A percentile compares a stretch with the other conserved stretches of the same genome.
phyloP scores from a whole-genome alignment of 2,888 invertebrate genomes.

The Eupsilia transversa region DNA sequence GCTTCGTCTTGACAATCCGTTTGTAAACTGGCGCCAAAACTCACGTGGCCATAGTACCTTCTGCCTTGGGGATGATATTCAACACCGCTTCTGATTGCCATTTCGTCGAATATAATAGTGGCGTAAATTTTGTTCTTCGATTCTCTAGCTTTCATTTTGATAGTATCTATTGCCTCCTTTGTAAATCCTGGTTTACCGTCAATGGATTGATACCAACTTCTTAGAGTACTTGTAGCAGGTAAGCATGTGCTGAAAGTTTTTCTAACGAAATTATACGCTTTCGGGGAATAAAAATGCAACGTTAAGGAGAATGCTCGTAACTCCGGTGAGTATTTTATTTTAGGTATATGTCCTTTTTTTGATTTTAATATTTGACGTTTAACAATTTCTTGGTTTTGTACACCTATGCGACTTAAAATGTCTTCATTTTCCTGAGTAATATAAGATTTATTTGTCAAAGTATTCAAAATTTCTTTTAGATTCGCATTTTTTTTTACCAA shows the following conservation, averaged over 20 bases:
- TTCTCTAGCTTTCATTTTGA: too few relatives aligned
- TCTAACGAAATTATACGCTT: conserved; percentile 10
- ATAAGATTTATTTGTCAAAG: background rate
- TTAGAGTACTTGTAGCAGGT: background rate
- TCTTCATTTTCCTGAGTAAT: background rate
- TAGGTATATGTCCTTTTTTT: background rate
- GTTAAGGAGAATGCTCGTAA: background rate
- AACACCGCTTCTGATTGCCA: too few relatives aligned
- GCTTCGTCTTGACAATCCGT: too few relatives aligned
- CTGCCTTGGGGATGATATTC: too few relatives aligned
- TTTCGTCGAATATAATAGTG: too few relatives aligned
- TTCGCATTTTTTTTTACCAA: background rate
- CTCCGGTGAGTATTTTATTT: conserved; percentile 10
- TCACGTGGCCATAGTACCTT: too few relatives aligned
- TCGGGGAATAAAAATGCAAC: conserved; percentile 15
- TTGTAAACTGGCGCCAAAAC: too few relatives aligned
- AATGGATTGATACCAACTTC: conserved; percentile 5
- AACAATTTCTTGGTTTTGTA: conserved; percentile 4
- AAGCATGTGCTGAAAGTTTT: conserved; percentile 13
- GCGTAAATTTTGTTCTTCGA: too few relatives aligned
- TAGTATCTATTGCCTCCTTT: too few relatives aligned
- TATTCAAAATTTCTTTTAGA: background rate
- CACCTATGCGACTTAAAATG: conserved; percentile 6
- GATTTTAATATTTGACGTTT: conserved; percentile 8
- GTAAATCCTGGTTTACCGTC: too few relatives aligned